Base-by-base conservation (phyloP, 2,113 vertebrate genomes). In the Coptodon bakossiorum region DNA sequence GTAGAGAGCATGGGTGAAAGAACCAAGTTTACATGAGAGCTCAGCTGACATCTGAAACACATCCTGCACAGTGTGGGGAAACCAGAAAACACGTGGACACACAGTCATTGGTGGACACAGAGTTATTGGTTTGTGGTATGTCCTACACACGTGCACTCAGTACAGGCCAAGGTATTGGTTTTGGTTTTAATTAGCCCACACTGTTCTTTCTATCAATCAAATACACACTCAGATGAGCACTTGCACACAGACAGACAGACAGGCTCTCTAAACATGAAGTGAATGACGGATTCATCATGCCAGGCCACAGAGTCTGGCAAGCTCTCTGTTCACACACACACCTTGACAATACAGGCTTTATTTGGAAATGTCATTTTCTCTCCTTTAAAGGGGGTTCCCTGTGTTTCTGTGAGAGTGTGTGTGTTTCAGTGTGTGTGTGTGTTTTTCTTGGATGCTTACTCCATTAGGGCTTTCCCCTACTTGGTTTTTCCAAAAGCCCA, bases 401-500 rank as follows among this genome's bases (percentile, higher is more conserved):
- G 1, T 40, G 83, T 86, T n/a, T 86, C 34, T 52, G 17, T 43
- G 59, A 52, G 19, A 54, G 52, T 88, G 82, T 50, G 79, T 76
- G 68, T 24, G 59, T 83, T 53, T 91, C 59, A 17, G 63, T 36
- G 9, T 38, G 40, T 10, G 66, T 81, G 91, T 79, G 88, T 93
- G 91, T 95, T 92, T 93, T 90, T 92, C 83, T 96, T 95, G 94
- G 95, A 92, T 24, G 7, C 43, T 4, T 40, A 34, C 87, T 13
- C 87, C 91, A 89, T 16, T 3, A 94, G 94, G 93, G 94, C 93
- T 96, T 95, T 96, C 93, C 95, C 94, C 92, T 92, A 89, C 87
- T 92, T 94, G 89, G 83, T 95, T 94, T 95, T 96, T 96, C 93
- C 94, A 90, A 91, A 83, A 92, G 89, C 84, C 53, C 73, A 76